Conservation (phyloP, 2,797 vertebrate species). For the Petrocephalus schoutedeni region DNA sequence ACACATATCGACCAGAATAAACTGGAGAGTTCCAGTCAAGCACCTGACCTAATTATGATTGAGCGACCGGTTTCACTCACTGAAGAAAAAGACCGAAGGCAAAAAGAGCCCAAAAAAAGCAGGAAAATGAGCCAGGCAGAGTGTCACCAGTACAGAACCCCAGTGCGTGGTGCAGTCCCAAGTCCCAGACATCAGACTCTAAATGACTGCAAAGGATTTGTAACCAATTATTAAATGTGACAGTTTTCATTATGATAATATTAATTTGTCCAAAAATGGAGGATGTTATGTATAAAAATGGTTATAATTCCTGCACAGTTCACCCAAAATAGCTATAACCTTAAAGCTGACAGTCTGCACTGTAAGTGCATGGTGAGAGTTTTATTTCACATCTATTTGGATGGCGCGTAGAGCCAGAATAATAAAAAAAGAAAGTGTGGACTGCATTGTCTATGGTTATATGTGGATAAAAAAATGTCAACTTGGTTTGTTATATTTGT, state of each 20-base stretch:
- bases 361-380: neutral
- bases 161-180: neutral
- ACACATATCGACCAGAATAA: neutral
- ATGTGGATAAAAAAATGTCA: neutral
- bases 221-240: constrained; percentile 27
- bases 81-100: neutral
- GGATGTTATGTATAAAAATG: neutral
- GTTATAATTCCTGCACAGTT: neutral
- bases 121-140: neutral
- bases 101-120: neutral
- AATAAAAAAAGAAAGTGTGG: neutral
- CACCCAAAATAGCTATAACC: neutral
- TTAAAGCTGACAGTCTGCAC: neutral
- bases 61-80: neutral
- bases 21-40: neutral
- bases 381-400: neutral
- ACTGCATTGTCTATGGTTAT: neutral
- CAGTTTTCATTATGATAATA: neutral
- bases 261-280: neutral
- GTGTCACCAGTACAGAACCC: neutral
- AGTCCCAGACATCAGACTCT: constrained; percentile 23
- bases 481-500: neutral
- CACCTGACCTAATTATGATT: neutral
- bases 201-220: constrained; percentile 31
- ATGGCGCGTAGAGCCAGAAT: neutral